Percentiles rank a stretch among this genome's conserved stretches.
Conservation (phyloP, 1,140 invertebrate genomes). For the Drosophila murphyi region DNA sequence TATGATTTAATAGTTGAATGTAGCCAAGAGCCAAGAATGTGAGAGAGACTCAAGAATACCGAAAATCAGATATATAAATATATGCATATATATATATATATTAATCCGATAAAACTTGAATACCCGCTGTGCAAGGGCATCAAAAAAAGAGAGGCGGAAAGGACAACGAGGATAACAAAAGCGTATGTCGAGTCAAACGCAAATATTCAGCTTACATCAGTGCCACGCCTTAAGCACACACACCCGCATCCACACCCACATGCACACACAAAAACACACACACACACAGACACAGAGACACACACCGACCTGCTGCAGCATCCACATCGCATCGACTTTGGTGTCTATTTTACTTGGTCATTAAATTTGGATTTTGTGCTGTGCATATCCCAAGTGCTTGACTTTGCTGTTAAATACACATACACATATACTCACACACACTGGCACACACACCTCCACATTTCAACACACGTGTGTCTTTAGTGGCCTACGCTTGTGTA, state of each 20-base stretch:
- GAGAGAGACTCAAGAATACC: no score
- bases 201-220: conserved; percentile 80
- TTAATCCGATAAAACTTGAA: no score
- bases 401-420: conserved; percentile 74
- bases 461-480: conserved; percentile 33
- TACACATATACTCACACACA: conserved; percentile 35
- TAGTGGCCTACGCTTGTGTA: conserved; percentile 45
- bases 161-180: conserved; percentile 66
- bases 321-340: conserved; percentile 45
- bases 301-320: conserved; percentile 41
- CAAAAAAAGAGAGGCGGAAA: background rate
- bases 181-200: conserved; percentile 44
- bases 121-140: background rate
- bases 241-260: conserved; percentile 15
- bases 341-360: conserved; percentile 82
- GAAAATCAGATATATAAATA: no score
- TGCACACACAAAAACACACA: background rate
- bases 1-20: no score
- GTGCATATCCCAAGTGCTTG: conserved; percentile 71
- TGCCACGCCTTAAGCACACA: conserved; percentile 60
- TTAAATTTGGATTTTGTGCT: conserved; percentile 82
- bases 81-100: no score
- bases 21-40: no score
- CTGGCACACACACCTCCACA: conserved; percentile 11
- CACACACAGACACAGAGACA: background rate